Base-by-base conservation (phyloP, 1,140 invertebrate genomes). In the Anoplophora glabripennis region DNA sequence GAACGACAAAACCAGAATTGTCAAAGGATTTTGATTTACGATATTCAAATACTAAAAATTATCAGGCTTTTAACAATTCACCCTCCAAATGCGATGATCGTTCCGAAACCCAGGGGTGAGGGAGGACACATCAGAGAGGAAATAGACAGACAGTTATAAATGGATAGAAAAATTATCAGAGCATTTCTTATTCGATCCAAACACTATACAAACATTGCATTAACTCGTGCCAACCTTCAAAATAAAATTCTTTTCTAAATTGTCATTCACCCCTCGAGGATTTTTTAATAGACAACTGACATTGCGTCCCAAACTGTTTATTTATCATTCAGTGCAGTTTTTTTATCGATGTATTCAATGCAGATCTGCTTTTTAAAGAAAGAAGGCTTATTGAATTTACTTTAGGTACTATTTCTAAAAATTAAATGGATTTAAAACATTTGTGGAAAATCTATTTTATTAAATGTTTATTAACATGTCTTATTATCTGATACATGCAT, bases 71-170 rank as follows among this genome's bases (percentile, higher is more conserved):
- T 69, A 69, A 69, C 65, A 67, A 69, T 69, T 67, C 66, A 67
- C 66, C 66, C 66, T 67, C 67, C 45, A 64, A 40, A 59, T 53
- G 55, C 53, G 58, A 47, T 48, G 53, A 67, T 66, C 67, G 65
- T 53, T 64, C 40, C 52, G 54, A 15, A 56, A 36, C 36, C 59
- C 46, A 57, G 62, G 65, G 62, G 63, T 42, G 61, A 68, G 68
- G 68, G 67, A 71, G 66, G 69, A 71, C 68, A 67, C 72, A 73
- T 71, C 72, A 72, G 67, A 75, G 71, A 74, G 75, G 74, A 76
- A 77, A 76, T 72, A 75, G 74, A 76, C 70, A 73, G 76, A 77
- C 75, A 76, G 75, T 70, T 77, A 77, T 77, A 76, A 77, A 77
- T 77, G 76, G 69, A 74, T 72, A 72, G 76, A 76, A 76, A 77